Base-by-base conservation (phyloP, 2,113 vertebrate genomes). In the Anolis sagrei region DNA sequence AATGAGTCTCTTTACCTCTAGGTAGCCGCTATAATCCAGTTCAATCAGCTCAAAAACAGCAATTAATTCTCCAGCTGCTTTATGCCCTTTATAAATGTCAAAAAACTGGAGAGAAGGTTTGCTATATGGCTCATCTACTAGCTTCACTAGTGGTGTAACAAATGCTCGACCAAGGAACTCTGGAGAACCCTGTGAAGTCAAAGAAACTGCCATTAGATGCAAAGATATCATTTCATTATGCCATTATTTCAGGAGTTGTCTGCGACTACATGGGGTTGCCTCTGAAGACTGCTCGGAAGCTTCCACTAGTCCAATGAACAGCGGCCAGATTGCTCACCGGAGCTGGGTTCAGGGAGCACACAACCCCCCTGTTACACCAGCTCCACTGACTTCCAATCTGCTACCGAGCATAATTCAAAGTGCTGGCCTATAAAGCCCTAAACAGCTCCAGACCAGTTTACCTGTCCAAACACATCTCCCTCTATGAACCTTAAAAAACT, bases 11-110 rank as follows among this genome's bases (percentile, higher is more conserved):
- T n/a, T 95, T 92, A 99, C 98, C 98, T 98, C 98, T 89, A 98
- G 95, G 84, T 94, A 96, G 3, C 96, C 94, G 9, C 96, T 96
- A 92, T 98, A 98, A 92, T 99, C 96, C 62, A 99, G 92, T 89
- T 99, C 98, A 0, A 98, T 98, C 85, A 99, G 95, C 89, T 99
- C 98, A 74, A 99, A 98, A 27, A 97, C 91, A 1, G 97, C 97
- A 84, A 99, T 91, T 87, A 99, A 96, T 92, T 99, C 98, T 16
- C 98, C 98, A 0, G 95, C 98, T 1, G 95, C 82, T 86, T 51
- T 91, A 36, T 93, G 93, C 18, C 98, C 97, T 89, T 95, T 97
- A 91, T 86, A 97, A 89, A 99, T 93, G 79, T 98, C 96, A 25
- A 96, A 98, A 94, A 99, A 99, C 90, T 96, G 96, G 51, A 99